Evolutionary conservation across 2,888 invertebrate genomes (phyloP).

Genomic region (Lithophane leautieri): DNA sequence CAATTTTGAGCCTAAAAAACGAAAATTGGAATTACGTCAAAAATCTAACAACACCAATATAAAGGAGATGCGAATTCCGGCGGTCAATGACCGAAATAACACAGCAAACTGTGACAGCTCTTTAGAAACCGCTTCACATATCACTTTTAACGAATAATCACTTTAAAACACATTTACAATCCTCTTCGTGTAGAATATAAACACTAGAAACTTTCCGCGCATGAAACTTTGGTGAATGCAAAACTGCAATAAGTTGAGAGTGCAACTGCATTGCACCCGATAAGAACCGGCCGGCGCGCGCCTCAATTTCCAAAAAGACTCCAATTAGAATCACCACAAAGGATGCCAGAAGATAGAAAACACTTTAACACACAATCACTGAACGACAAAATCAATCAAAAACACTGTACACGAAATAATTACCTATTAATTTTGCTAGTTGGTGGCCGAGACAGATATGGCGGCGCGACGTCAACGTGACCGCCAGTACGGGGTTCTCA

Average conservation of each 20-base stretch:
- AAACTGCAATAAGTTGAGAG: slow-evolving; percentile 91
- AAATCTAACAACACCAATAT: slow-evolving; percentile 81
- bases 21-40: slow-evolving; percentile 83
- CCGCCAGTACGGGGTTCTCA: slow-evolving; percentile 94
- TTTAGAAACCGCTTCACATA: slow-evolving; percentile 83
- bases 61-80: slow-evolving; percentile 88
- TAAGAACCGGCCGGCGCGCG: slow-evolving; percentile 91
- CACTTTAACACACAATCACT: slow-evolving; percentile 86
- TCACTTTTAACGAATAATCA: slow-evolving; percentile 85
- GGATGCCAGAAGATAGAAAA: slow-evolving; percentile 77
- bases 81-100: slow-evolving; percentile 91
- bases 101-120: slow-evolving; percentile 87
- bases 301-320: slow-evolving; percentile 88
- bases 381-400: slow-evolving; percentile 77
- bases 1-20: slow-evolving; percentile 83
- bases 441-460: slow-evolving; percentile 92
- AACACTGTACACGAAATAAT: slow-evolving; percentile 89
- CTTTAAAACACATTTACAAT: slow-evolving; percentile 84
- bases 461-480: slow-evolving; percentile 93
- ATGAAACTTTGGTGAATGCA: slow-evolving; percentile 88
- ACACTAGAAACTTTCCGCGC: slow-evolving; percentile 89
- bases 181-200: slow-evolving; percentile 78
- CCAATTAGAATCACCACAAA: slow-evolving; percentile 84
- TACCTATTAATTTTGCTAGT: slow-evolving; percentile 91
- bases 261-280: slow-evolving; percentile 91